Evolutionary conservation across 2,888 invertebrate species (phyloP).

Genomic region (Zaprionus bogoriensis): DNA sequence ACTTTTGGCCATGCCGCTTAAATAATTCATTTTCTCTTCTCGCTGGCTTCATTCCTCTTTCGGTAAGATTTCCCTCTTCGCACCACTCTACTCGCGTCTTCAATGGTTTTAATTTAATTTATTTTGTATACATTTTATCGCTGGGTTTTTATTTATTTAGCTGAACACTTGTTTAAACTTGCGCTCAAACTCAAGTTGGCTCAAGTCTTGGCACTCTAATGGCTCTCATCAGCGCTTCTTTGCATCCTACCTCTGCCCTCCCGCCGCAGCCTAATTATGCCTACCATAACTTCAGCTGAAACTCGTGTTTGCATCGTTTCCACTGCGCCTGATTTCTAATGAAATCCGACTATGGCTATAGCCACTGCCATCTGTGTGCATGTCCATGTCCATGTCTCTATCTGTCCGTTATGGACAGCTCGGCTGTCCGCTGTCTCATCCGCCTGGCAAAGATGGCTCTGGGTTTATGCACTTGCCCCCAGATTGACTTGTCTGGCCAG

Average conservation of each 20-base stretch:
- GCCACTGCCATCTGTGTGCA: slow-evolving; percentile 24
- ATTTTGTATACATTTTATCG: slow-evolving; percentile 9
- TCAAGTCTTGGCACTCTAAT: background rate
- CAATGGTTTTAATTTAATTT: slow-evolving; percentile 9
- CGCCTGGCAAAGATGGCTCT: slow-evolving; percentile 47
- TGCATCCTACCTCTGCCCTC: background rate
- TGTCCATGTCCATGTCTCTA: background rate
- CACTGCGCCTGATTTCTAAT: slow-evolving; percentile 22
- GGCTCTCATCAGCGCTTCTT: background rate
- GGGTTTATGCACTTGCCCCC: slow-evolving; percentile 19
- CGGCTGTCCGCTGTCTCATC: slow-evolving; percentile 11
- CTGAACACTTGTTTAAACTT: slow-evolving; percentile 16
- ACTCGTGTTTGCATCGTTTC: background rate
- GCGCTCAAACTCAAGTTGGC: background rate
- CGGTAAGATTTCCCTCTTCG: background rate
- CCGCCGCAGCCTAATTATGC: background rate
- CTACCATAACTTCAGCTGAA: background rate
- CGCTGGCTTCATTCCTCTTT: background rate
- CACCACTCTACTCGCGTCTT: background rate
- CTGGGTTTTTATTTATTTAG: slow-evolving; percentile 9
- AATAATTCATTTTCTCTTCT: slow-evolving; percentile 22
- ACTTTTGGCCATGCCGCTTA: slow-evolving; percentile 19
- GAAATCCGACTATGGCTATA: slow-evolving; percentile 38
- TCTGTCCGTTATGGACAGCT: slow-evolving; percentile 3
- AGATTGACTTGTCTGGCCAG: slow-evolving; percentile 39